These are phyloP conservation scores for Byasa hedistus DNA, from an alignment of 2,888 invertebrate species.

Conservation along the genomic window DNA sequence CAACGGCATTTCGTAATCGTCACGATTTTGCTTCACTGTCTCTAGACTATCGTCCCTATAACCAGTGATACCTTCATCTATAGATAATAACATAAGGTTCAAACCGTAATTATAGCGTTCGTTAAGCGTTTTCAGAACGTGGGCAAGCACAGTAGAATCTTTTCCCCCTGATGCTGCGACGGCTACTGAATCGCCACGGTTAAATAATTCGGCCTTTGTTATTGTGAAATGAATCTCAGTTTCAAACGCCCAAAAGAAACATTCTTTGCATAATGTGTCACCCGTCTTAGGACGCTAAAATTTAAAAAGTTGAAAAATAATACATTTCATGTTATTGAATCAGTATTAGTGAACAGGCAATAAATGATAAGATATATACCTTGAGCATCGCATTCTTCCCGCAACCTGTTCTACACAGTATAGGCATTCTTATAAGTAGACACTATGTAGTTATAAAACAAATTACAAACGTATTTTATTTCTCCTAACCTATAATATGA, in stretches of 20 bases:
- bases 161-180: constrained; percentile 96
- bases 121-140: constrained; percentile 94
- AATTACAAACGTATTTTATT: not conserved
- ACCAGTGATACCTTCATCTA: constrained; percentile 98
- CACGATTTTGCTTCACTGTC: constrained; percentile 96
- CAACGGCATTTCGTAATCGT: constrained; percentile 95
- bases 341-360: not conserved
- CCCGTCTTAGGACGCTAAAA: constrained; percentile 93
- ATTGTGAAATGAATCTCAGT: constrained; percentile 97
- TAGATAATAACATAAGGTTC: constrained; percentile 93
- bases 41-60: constrained; percentile 97
- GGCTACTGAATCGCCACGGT: constrained; percentile 91
- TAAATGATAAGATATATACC: constrained; percentile 62
- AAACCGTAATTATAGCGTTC: constrained; percentile 94
- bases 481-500: not conserved
- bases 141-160: constrained; percentile 98
- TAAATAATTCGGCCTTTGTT: constrained; percentile 88
- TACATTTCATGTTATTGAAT: not conserved
- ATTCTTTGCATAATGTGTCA: constrained; percentile 94
- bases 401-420: constrained; percentile 84
- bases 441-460: not conserved
- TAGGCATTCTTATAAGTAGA: constrained; percentile 78
- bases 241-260: constrained; percentile 96
- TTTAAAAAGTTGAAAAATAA: constrained; percentile 23
- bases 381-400: constrained; percentile 88